A percentile compares a stretch with the other conserved stretches of the same genome.
phyloP scores from a whole-genome alignment of 2,113 vertebrate species.

The Thryonomys swinderianus region DNA sequence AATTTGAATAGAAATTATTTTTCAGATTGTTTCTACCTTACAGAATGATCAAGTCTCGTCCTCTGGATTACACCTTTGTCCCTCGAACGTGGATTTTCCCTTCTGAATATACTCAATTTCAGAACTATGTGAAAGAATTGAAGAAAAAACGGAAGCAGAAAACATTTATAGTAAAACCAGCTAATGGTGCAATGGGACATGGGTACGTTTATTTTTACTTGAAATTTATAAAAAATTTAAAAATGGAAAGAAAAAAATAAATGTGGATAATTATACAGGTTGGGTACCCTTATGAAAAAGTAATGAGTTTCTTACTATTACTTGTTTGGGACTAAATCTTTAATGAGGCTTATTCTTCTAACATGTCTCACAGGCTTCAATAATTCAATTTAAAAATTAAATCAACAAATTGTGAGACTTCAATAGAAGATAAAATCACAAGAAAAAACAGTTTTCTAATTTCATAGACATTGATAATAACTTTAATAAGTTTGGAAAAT shows the following conservation, averaged over 20 bases:
- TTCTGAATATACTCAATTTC: conserved; percentile 97
- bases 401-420: not conserved
- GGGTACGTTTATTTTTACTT: conserved; percentile 89
- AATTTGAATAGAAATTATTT: conserved; percentile 43
- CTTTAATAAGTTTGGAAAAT: not conserved
- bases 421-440: not conserved
- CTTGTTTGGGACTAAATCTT: conserved; percentile 20
- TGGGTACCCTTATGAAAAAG: not conserved
- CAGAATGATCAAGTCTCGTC: conserved; percentile 98
- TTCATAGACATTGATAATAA: conserved; percentile 18
- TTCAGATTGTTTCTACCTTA: conserved; percentile 55
- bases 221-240: not conserved
- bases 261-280: not conserved
- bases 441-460: not conserved
- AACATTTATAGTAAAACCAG: conserved; percentile 98
- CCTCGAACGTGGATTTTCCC: conserved; percentile 99
- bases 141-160: conserved; percentile 97
- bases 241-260: not conserved
- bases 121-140: conserved; percentile 98
- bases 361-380: not conserved
- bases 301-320: not conserved
- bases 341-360: not conserved
- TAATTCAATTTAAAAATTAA: conserved; percentile 50
- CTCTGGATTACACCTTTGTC: conserved; percentile 97
- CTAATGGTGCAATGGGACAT: conserved; percentile 99